A percentile compares a stretch with the other conserved stretches of the same genome.
These are phyloP conservation scores for Nymphalis c-album DNA, from an alignment of 2,888 invertebrate species.

Conservation along the genomic window DNA sequence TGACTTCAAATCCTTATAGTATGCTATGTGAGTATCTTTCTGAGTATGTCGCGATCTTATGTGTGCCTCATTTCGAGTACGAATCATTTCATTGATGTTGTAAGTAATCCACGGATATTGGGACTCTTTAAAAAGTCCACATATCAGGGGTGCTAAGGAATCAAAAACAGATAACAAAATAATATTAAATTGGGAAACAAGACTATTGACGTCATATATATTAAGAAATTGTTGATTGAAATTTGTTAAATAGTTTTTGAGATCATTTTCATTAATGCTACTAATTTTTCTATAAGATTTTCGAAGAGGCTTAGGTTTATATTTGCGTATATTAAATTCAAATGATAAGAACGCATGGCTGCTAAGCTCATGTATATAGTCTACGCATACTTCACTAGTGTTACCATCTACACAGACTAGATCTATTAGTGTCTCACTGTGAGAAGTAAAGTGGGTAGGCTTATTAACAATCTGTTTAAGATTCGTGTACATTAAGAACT, in stretches of 20 bases:
- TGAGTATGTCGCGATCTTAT: neutral
- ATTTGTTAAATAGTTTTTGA: neutral
- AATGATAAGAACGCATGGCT: conserved; percentile 1
- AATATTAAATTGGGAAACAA: neutral
- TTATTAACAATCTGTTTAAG: conserved; percentile 5
- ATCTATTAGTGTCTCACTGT: conserved; percentile 14
- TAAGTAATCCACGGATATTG: conserved; percentile 13
- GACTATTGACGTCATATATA: neutral
- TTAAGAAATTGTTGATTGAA: neutral
- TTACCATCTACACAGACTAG: conserved; percentile 3
- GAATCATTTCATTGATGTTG: conserved; percentile 2
- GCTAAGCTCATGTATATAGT: conserved; percentile 6
- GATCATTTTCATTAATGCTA: neutral
- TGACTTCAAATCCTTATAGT: conserved; percentile 3
- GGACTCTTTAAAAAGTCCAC: conserved; percentile 1
- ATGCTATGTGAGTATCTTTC: conserved; percentile 2
- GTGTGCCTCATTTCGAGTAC: conserved; percentile 10
- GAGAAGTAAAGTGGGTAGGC: conserved; percentile 8
- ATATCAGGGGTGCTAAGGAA: neutral
- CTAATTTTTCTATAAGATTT: neutral
- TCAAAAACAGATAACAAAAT: neutral
- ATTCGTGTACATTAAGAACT: neutral
- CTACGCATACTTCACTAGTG: conserved; percentile 4
- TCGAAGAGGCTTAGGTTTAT: neutral
- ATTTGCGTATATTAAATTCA: neutral